Percentiles rank a stretch among this genome's conserved stretches.
These are phyloP conservation scores for Smutsia gigantea DNA, from an alignment of 2,797 vertebrate species.

Conservation along the genomic window DNA sequence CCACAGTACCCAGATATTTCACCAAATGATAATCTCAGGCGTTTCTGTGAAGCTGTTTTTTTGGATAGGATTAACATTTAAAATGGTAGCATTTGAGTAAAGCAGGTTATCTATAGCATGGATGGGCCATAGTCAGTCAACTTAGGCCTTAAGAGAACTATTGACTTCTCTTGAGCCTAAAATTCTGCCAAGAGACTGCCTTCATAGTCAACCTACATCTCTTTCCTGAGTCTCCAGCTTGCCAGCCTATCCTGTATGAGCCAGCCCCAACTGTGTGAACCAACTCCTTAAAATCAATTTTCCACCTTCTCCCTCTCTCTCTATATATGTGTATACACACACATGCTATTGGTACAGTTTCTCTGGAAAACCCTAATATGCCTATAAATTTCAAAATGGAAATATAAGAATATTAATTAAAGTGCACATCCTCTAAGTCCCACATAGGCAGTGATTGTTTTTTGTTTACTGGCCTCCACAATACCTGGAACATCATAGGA, in stretches of 20 bases:
- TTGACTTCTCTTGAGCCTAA: not conserved
- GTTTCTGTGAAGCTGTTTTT: not conserved
- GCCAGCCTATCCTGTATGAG: not conserved
- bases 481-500: not conserved
- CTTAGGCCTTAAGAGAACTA: not conserved
- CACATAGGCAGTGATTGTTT: not conserved
- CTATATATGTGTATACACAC: no score
- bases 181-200: not conserved
- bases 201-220: not conserved
- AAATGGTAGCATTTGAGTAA: not conserved
- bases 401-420: not conserved
- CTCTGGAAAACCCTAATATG: not conserved
- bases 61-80: not conserved
- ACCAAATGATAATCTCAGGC: not conserved
- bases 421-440: not conserved
- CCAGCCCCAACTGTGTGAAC: not conserved
- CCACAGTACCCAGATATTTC: not conserved
- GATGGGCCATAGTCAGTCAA: not conserved
- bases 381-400: not conserved
- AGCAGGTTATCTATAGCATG: not conserved
- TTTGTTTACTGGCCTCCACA: not conserved
- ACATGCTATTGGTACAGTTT: not conserved
- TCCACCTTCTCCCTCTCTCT: not conserved
- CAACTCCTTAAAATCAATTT: slow-evolving; percentile 29
- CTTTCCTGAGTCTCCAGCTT: not conserved